Percentiles rank a stretch among this genome's conserved stretches.
These are phyloP conservation scores for Eurystomus gularis DNA, from an alignment of 2,113 vertebrate genomes.

Conservation along the genomic window DNA sequence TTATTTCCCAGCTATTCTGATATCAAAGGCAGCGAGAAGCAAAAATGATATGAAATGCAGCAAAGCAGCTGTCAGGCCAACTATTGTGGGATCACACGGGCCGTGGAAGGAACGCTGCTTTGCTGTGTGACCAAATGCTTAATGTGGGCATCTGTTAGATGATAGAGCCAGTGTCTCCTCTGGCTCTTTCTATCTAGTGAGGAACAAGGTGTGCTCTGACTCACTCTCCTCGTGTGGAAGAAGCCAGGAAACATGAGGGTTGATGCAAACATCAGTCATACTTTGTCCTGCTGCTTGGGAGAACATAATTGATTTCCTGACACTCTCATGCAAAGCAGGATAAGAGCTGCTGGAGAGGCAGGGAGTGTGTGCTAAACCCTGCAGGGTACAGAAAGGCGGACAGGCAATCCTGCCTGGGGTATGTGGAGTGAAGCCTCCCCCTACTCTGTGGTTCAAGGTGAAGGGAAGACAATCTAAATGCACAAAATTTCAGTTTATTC, in stretches of 20 bases:
- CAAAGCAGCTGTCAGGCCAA: neutral
- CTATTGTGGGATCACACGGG: neutral
- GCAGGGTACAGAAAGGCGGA: too few relatives aligned
- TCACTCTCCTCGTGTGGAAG: neutral
- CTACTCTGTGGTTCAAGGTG: neutral
- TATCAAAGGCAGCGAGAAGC: neutral
- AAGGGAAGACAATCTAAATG: neutral
- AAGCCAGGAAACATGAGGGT: neutral
- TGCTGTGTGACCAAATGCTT: neutral
- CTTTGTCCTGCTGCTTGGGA: neutral
- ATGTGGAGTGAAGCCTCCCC: neutral
- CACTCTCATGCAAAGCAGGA: neutral
- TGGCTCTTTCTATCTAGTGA: neutral
- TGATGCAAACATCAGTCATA: neutral
- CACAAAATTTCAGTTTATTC: neutral
- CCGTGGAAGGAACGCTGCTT: neutral
- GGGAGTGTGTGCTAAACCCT: neutral
- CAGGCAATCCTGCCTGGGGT: neutral
- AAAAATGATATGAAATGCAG: neutral
- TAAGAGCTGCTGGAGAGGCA: neutral
- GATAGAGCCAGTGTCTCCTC: neutral
- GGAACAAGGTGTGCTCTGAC: neutral
- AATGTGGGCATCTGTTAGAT: rapidly evolving
- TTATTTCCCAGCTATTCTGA: slow-evolving; percentile 2
- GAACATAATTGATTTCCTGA: neutral